Percentiles rank a stretch among this genome's conserved stretches.
Evolutionary conservation across 2,797 vertebrate species (phyloP).

Genomic region (Acanthurus leucopareius): DNA sequence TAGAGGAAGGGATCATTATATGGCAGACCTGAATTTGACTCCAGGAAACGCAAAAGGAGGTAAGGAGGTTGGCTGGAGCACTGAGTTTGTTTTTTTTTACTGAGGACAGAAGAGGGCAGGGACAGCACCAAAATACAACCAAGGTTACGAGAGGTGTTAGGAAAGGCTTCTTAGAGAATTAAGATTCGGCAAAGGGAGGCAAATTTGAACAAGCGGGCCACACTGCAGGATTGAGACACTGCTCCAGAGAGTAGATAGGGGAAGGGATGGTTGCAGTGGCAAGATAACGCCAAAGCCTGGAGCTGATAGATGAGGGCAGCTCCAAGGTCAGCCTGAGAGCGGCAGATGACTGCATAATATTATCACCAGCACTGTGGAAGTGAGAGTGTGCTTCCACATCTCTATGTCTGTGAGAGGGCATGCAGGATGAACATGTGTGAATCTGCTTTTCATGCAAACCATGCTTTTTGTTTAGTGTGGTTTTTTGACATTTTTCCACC

Average conservation of each 20-base stretch:
- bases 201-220: slow-evolving; percentile 37
- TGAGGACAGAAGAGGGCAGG: neutral
- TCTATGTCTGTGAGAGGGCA: neutral
- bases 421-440: neutral
- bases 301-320: slow-evolving; percentile 68
- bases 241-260: slow-evolving; percentile 37
- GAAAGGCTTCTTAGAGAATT: slow-evolving; percentile 8
- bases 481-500: neutral
- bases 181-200: slow-evolving; percentile 37
- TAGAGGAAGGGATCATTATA: neutral
- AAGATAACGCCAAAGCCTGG: slow-evolving; percentile 56
- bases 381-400: neutral
- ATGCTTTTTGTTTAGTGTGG: neutral
- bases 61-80: neutral
- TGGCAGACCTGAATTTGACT: slow-evolving; percentile 20
- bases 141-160: slow-evolving; percentile 18
- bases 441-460: neutral
- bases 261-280: slow-evolving; percentile 47
- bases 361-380: slow-evolving; percentile 26
- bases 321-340: slow-evolving; percentile 68
- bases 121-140: neutral
- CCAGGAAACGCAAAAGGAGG: neutral
- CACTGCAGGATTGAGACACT: slow-evolving; percentile 57
- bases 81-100: neutral
- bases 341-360: slow-evolving; percentile 52